A percentile compares a stretch with the other conserved stretches of the same genome.
Conservation (phyloP, 1,140 invertebrate genomes). For the Drosophila littoralis region DNA sequence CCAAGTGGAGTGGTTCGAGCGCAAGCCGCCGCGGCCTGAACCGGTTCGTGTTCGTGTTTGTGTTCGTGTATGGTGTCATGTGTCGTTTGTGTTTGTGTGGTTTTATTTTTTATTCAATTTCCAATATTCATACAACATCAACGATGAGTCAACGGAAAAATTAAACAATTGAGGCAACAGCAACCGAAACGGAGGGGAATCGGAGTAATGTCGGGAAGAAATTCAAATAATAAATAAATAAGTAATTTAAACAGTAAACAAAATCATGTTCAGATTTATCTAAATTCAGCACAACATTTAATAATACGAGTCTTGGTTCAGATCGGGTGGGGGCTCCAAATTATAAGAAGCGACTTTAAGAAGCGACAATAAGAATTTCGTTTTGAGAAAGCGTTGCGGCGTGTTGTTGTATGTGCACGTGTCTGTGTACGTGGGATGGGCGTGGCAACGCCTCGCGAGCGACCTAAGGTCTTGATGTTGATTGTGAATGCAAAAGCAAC, state of each 20-base stretch:
- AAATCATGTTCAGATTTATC: constrained; percentile 32
- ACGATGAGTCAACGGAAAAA: constrained; percentile 64
- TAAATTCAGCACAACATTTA: constrained; percentile 78
- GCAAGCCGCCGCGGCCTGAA: constrained; percentile 83
- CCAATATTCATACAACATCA: constrained; percentile 80
- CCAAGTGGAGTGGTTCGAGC: constrained; percentile 92
- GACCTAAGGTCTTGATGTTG: constrained; percentile 15
- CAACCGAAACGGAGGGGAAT: constrained; percentile 53
- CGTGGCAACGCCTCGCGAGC: background rate
- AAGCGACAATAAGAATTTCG: constrained; percentile 72
- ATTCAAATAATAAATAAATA: constrained; percentile 49
- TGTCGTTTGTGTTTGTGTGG: constrained; percentile 44
- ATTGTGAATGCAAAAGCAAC: constrained; percentile 60
- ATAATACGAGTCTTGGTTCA: constrained; percentile 33
- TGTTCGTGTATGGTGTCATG: constrained; percentile 26
- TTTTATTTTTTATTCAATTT: constrained; percentile 65
- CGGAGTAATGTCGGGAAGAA: constrained; percentile 39
- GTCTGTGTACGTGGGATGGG: constrained; percentile 25
- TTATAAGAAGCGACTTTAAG: constrained; percentile 59
- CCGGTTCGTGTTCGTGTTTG: constrained; percentile 28
- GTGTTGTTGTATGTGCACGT: constrained; percentile 35
- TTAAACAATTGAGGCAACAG: constrained; percentile 58
- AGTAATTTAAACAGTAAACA: constrained; percentile 17
- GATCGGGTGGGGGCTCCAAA: constrained; percentile 28
- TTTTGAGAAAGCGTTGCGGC: constrained; percentile 63